These are phyloP conservation scores for Deilephila porcellus DNA, from an alignment of 2,888 invertebrate species.

Conservation along the genomic window DNA sequence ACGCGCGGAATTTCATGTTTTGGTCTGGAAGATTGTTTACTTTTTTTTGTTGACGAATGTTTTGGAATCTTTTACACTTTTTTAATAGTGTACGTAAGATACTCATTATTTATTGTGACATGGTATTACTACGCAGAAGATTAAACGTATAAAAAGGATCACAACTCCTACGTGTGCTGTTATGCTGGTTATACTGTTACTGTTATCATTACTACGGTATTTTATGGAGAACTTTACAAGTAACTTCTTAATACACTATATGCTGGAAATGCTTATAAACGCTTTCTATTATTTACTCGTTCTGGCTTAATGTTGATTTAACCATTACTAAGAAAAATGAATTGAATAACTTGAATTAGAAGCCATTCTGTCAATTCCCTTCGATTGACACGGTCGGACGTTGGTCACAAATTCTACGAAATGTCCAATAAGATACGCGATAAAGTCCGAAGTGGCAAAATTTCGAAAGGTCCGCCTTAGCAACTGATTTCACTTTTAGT, in stretches of 20 bases:
- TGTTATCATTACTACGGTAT: too few relatives aligned
- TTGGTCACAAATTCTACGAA: neutral
- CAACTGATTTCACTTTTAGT: slow-evolving; percentile 23
- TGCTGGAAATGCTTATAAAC: too few relatives aligned
- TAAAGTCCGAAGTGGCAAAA: neutral
- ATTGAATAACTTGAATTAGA: neutral
- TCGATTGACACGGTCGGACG: neutral
- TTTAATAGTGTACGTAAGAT: neutral
- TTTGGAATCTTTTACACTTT: neutral
- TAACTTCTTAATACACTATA: too few relatives aligned
- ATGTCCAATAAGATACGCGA: slow-evolving; percentile 11
- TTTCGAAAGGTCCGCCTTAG: slow-evolving; percentile 4
- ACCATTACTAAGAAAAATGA: too few relatives aligned
- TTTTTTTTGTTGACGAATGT: neutral
- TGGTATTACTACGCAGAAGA: too few relatives aligned
- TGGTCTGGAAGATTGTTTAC: neutral
- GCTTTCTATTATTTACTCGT: too few relatives aligned
- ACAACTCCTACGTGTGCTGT: too few relatives aligned
- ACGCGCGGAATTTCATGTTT: slow-evolving; percentile 14
- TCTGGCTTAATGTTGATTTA: too few relatives aligned
- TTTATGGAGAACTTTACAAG: too few relatives aligned
- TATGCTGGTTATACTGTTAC: too few relatives aligned
- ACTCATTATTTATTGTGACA: too few relatives aligned
- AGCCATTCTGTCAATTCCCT: neutral
- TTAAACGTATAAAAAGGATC: too few relatives aligned